These are phyloP conservation scores for Cheilosia grossa DNA, from an alignment of 2,888 invertebrate species.

Conservation along the genomic window DNA sequence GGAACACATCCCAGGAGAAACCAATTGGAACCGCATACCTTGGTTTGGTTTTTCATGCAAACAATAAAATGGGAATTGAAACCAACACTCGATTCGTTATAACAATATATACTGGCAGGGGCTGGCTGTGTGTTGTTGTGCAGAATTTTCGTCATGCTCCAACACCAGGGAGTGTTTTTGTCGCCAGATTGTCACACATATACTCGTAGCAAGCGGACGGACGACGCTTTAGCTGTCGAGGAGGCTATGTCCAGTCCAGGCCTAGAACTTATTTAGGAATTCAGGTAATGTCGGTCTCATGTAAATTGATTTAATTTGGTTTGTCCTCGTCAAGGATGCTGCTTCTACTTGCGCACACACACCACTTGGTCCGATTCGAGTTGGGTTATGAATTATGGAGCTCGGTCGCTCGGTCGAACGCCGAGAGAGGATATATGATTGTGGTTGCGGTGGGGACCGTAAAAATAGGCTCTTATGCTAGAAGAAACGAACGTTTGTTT, in stretches of 20 bases:
- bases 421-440: conserved; percentile 56
- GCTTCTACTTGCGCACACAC: conserved; percentile 8
- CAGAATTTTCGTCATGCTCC: conserved; percentile 52
- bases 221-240: background rate
- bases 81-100: conserved; percentile 74
- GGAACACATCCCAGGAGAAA: conserved; percentile 54
- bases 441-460: conserved; percentile 45
- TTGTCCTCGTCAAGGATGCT: conserved; percentile 66
- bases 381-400: conserved; percentile 64
- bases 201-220: background rate
- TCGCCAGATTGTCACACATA: conserved; percentile 65
- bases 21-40: conserved; percentile 73
- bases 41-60: conserved; percentile 74
- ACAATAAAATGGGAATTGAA: conserved; percentile 74
- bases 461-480: conserved; percentile 36
- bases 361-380: conserved; percentile 35
- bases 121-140: conserved; percentile 27
- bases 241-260: conserved; percentile 31
- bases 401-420: conserved; percentile 40
- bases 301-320: conserved; percentile 75
- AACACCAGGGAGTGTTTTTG: conserved; percentile 51
- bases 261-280: conserved; percentile 73
- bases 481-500: conserved; percentile 36
- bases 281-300: conserved; percentile 75
- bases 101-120: background rate